phyloP scores from a whole-genome alignment of 2,888 invertebrate species.

The Sisyra terminalis region DNA sequence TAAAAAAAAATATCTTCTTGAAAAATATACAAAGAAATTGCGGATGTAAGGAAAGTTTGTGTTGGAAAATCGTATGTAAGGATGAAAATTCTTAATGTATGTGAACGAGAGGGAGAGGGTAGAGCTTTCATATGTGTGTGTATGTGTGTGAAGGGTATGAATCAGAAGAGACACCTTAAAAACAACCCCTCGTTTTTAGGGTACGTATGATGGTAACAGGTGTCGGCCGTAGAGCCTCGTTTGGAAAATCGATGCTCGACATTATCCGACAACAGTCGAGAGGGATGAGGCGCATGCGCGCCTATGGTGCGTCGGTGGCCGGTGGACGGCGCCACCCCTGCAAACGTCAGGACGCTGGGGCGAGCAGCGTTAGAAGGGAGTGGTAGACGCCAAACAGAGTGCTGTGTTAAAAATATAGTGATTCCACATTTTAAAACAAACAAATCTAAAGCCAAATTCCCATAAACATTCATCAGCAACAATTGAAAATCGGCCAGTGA shows the following conservation, averaged over 20 bases:
- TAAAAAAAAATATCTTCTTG: too few relatives aligned
- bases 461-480: not conserved
- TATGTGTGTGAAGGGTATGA: too few relatives aligned
- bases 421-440: not conserved
- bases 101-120: too few relatives aligned
- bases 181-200: too few relatives aligned
- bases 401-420: not conserved
- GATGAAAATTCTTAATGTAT: too few relatives aligned
- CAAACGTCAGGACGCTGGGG: slow-evolving; percentile 6
- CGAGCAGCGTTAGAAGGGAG: slow-evolving; percentile 20
- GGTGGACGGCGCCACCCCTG: slow-evolving; percentile 4
- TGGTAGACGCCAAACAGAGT: slow-evolving; percentile 13
- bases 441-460: not conserved
- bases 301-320: slow-evolving; percentile 1
- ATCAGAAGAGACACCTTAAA: too few relatives aligned
- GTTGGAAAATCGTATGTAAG: too few relatives aligned
- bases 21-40: too few relatives aligned
- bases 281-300: not conserved
- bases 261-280: too few relatives aligned
- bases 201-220: slow-evolving; percentile 23
- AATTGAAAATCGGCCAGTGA: not conserved
- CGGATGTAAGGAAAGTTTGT: too few relatives aligned
- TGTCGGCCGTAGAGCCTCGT: slow-evolving; percentile 18
- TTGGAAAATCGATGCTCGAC: too few relatives aligned
- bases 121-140: too few relatives aligned